Evolutionary conservation across 1,140 invertebrate species (phyloP).

Genomic region (Megalonaias nervosa): DNA sequence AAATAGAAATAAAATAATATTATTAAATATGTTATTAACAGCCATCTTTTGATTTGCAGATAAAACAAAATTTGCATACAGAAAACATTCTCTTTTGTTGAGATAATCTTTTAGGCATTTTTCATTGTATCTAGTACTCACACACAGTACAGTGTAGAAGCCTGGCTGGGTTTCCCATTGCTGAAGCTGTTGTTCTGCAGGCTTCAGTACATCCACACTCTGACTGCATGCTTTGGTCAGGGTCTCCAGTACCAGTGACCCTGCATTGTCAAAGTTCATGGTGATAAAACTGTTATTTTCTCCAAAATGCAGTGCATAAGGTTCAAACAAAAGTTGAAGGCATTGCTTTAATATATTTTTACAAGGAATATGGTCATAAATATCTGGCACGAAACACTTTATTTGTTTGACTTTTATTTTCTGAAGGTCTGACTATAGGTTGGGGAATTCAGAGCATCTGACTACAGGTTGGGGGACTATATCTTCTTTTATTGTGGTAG

Average conservation of each 20-base stretch:
- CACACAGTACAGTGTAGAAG: conserved; percentile 88
- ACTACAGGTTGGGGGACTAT: too few species aligned
- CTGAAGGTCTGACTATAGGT: too few species aligned
- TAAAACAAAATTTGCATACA: not conserved
- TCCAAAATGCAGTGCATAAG: too few species aligned
- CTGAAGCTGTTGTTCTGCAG: conserved; percentile 87
- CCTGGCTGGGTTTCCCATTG: conserved; percentile 90
- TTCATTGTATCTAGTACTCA: conserved; percentile 70
- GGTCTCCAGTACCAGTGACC: conserved; percentile 74
- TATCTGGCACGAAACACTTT: too few species aligned
- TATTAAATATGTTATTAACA: not conserved
- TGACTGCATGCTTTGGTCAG: conserved; percentile 87
- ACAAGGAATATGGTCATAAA: too few species aligned
- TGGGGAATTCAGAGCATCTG: too few species aligned
- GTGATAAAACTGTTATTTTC: not conserved
- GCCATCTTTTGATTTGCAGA: not conserved
- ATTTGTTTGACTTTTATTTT: too few species aligned
- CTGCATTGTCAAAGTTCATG: conserved; percentile 20
- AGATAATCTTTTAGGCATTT: not conserved
- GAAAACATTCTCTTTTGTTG: not conserved
- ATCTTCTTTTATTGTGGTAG: too few species aligned
- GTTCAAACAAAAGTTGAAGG: too few species aligned
- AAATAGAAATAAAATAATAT: conserved; percentile 60
- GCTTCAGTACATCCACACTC: conserved; percentile 86
- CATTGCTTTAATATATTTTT: too few species aligned